Evolutionary conservation across 53 echinoderm and acorn worm species (phyloP), one percentile per base, ranked within the genome.

Genomic region (Zoroaster sp.): DNA sequence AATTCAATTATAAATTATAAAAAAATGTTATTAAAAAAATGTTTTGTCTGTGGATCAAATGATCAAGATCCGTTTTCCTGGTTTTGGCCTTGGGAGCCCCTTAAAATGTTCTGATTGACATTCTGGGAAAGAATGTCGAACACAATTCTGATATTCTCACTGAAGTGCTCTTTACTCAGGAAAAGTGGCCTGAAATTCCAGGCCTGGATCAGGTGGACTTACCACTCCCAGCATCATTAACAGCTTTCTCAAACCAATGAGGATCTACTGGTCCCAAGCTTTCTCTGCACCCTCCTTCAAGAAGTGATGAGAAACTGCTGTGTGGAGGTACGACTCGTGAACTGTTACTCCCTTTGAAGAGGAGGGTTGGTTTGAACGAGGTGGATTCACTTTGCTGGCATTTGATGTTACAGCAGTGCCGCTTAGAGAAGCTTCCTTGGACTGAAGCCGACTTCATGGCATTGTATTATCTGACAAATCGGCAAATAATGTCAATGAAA

Each of bases 191-290:
- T 18, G 2, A 39, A 3, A 36, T 67, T 66, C 40, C 67, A 32
- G 21, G 38, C 6, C 20, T 85, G 3, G 4, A 41, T 86, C 32
- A 4, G 18, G 2, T 63, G 17, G 32, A 40, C 63, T 83, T 23
- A 91, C 65, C 74, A 74, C 4, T 47, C 4, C 15, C n/a, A n/a
- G n/a, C 76, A 76, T 68, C 15, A 28, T 42, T 70, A 30, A 40
- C 43, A 47, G 75, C 85, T 66, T 65, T 85, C 75, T 73, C 75
- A 85, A 91, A 91, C 91, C 91, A 91, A 2, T 87, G 6, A 7
- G 45, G 20, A 36, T 91, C 91, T 11, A 91, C 91, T 17, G 86
- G 86, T 39, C 91, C 91, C 91, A 91, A 87, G 30, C 52, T 53
- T 6, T 89, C 53, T 35, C 28, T 18, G 15, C 21, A 34, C 23